A percentile compares a stretch with the other conserved stretches of the same genome.
Conservation (phyloP, 2,113 vertebrate genomes). For the Mugil cephalus region DNA sequence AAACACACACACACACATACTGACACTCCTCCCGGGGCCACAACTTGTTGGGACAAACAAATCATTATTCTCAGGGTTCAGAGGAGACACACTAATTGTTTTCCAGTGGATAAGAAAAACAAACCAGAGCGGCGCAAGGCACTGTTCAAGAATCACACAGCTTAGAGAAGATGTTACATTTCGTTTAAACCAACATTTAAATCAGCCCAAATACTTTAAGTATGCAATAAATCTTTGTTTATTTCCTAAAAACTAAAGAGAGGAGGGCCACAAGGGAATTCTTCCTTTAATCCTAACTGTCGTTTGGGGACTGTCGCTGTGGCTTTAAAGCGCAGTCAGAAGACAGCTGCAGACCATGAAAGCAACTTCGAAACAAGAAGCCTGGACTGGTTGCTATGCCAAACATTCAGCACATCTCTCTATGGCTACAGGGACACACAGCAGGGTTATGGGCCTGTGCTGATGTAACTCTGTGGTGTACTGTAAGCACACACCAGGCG, state of each 20-base stretch:
- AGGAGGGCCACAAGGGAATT: neutral
- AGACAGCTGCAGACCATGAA: conserved; percentile 65
- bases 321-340: conserved; percentile 43
- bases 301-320: conserved; percentile 13
- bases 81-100: conserved; percentile 33
- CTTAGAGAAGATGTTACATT: conserved; percentile 13
- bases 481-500: neutral
- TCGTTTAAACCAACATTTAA: conserved; percentile 22
- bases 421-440: conserved; percentile 24
- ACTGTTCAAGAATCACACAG: neutral
- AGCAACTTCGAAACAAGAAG: conserved; percentile 59
- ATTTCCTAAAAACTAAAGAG: conserved; percentile 21
- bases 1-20: conserved; percentile 22
- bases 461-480: conserved; percentile 11
- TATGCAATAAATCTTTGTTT: conserved; percentile 5
- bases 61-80: conserved; percentile 52
- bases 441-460: neutral
- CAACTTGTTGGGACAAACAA: conserved; percentile 59
- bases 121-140: conserved; percentile 7
- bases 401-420: conserved; percentile 51
- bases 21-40: conserved; percentile 33
- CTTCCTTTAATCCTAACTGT: conserved; percentile 2
- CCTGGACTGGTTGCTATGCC: conserved; percentile 64
- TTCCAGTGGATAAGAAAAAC: conserved; percentile 39
- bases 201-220: conserved; percentile 13